Conservation (phyloP, 2,888 invertebrate species). For the Eustalomyia histrio region DNA sequence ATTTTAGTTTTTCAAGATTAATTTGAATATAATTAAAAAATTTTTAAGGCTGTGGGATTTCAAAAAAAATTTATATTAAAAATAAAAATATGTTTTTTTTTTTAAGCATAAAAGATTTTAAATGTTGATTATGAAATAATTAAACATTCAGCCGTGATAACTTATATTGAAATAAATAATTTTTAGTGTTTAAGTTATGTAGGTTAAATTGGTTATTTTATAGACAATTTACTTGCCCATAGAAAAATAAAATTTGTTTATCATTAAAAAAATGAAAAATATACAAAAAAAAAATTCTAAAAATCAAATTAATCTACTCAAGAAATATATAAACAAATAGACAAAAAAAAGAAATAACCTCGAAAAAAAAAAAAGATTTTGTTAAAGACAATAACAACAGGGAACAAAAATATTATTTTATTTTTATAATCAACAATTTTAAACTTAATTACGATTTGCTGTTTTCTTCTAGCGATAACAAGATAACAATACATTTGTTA, state of each 20-base stretch:
- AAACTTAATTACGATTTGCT: too few species aligned
- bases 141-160: too few species aligned
- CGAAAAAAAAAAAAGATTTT: not conserved
- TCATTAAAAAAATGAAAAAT: not conserved
- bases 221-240: too few species aligned
- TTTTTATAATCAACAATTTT: too few species aligned
- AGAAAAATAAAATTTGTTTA: not conserved
- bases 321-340: not conserved
- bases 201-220: too few species aligned
- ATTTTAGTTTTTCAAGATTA: not conserved
- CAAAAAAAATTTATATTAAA: not conserved
- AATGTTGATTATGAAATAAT: constrained; percentile 9
- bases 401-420: too few species aligned
- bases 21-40: not conserved
- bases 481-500: too few species aligned
- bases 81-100: not conserved
- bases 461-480: too few species aligned
- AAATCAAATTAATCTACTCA: not conserved
- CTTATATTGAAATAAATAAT: too few species aligned
- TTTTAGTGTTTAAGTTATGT: too few species aligned
- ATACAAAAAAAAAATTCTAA: not conserved
- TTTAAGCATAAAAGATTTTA: not conserved
- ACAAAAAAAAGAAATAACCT: too few species aligned
- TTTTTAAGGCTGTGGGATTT: not conserved
- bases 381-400: not conserved